Evolutionary conservation across 2,888 invertebrate species (phyloP).

Genomic region (Bellardia pandia): DNA sequence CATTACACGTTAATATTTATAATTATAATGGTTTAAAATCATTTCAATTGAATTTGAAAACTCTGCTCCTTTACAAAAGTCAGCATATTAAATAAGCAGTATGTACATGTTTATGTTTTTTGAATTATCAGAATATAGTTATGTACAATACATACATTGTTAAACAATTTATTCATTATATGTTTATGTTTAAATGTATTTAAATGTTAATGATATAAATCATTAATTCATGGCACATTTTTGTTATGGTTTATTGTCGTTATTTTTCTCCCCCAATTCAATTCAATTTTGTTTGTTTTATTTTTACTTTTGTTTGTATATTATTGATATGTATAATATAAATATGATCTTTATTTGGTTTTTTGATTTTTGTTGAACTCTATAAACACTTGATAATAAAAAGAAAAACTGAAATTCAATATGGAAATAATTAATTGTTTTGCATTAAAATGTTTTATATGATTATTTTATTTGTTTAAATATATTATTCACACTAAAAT

Average conservation of each 20-base stretch:
- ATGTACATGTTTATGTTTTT: constrained; percentile 42
- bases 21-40: constrained; percentile 63
- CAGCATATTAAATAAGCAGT: constrained; percentile 47
- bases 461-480: constrained; percentile 20
- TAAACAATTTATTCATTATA: constrained; percentile 8
- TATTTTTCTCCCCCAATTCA: constrained; percentile 37
- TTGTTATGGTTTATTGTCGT: constrained; percentile 70
- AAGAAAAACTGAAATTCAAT: constrained; percentile 61
- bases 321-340: constrained; percentile 15
- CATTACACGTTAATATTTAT: constrained; percentile 60
- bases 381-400: constrained; percentile 64
- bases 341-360: constrained; percentile 50
- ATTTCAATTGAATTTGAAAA: constrained; percentile 56
- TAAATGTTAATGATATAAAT: constrained; percentile 67
- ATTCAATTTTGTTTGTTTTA: constrained; percentile 23
- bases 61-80: constrained; percentile 29
- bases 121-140: not conserved
- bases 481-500: constrained; percentile 42
- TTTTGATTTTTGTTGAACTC: constrained; percentile 58
- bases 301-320: constrained; percentile 7
- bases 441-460: constrained; percentile 45
- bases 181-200: constrained; percentile 43
- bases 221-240: constrained; percentile 70
- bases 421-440: constrained; percentile 68
- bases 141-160: not conserved